Evolutionary conservation across 2,113 vertebrate genomes (phyloP).

Genomic region (Percina caprodes): DNA sequence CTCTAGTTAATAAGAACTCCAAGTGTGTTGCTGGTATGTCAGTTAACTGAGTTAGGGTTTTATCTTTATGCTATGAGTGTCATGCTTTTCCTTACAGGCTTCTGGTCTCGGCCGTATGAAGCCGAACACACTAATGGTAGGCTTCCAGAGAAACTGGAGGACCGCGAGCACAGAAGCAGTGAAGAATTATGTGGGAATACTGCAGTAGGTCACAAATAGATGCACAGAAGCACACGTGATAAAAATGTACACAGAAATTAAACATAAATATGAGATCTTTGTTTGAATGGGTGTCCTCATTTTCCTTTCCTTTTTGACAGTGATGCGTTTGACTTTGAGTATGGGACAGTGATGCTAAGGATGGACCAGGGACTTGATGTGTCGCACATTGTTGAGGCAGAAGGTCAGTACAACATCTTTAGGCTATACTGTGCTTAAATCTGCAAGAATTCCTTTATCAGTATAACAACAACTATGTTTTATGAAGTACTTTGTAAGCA

Average conservation of each 20-base stretch:
- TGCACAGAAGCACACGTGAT: not conserved
- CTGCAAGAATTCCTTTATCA: not conserved
- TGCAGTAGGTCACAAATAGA: conserved; percentile 90
- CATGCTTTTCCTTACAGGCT: conserved; percentile 79
- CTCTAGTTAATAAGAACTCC: conserved; percentile 16
- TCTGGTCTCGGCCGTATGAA: conserved; percentile 95
- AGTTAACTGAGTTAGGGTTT: not conserved
- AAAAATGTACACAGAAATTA: not conserved
- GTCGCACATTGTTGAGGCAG: conserved; percentile 90
- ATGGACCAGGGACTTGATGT: conserved; percentile 94
- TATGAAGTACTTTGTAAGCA: not conserved
- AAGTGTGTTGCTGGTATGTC: not conserved
- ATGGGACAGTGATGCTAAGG: conserved; percentile 89
- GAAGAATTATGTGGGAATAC: conserved; percentile 91
- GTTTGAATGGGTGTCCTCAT: conserved; percentile 18
- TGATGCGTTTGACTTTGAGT: conserved; percentile 96
- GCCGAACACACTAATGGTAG: conserved; percentile 94
- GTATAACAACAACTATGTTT: not conserved
- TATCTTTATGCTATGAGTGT: conserved; percentile 9
- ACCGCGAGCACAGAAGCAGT: conserved; percentile 80
- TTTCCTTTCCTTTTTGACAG: conserved; percentile 77
- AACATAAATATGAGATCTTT: not conserved
- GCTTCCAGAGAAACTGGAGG: conserved; percentile 96
- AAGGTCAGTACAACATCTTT: conserved; percentile 85
- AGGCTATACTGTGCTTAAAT: not conserved